Conservation (phyloP, 2,888 invertebrate species). For the Drosophila nigricruria region DNA sequence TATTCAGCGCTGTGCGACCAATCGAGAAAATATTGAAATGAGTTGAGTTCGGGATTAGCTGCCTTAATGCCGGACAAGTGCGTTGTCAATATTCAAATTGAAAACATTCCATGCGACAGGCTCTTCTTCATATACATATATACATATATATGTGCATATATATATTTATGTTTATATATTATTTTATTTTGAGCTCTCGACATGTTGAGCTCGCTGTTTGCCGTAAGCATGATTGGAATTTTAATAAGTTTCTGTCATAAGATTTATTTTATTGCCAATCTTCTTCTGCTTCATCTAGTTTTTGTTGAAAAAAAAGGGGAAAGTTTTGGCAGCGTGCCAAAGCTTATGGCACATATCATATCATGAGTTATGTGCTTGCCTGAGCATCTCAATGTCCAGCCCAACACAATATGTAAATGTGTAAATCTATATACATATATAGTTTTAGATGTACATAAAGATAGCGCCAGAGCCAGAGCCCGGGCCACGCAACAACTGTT, state of each 20-base stretch:
- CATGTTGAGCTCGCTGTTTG: constrained; percentile 37
- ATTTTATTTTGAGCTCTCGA: constrained; percentile 10
- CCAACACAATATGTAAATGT: constrained; percentile 47
- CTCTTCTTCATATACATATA: background rate
- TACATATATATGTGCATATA: background rate
- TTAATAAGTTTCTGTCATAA: constrained; percentile 64
- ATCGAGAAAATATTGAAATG: constrained; percentile 42
- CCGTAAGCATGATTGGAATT: constrained; percentile 67
- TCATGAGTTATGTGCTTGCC: constrained; percentile 50
- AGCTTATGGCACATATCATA: constrained; percentile 46
- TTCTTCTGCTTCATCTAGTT: constrained; percentile 4
- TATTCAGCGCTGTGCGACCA: constrained; percentile 24
- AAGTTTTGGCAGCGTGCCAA: constrained; percentile 30
- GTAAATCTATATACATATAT: constrained; percentile 3
- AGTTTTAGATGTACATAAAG: constrained; percentile 8
- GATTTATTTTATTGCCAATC: constrained; percentile 44
- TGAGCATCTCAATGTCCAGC: constrained; percentile 16
- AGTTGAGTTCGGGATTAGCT: constrained; percentile 21
- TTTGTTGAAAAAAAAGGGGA: constrained; percentile 2
- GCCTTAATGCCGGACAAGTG: constrained; percentile 36
- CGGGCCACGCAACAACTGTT: constrained; percentile 11
- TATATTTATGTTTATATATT: constrained; percentile 2
- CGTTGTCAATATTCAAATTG: constrained; percentile 70
- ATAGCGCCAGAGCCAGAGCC: background rate
- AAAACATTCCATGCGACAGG: constrained; percentile 61